Conservation (phyloP, 2,797 vertebrate genomes). For the Intellagama lesueurii region DNA sequence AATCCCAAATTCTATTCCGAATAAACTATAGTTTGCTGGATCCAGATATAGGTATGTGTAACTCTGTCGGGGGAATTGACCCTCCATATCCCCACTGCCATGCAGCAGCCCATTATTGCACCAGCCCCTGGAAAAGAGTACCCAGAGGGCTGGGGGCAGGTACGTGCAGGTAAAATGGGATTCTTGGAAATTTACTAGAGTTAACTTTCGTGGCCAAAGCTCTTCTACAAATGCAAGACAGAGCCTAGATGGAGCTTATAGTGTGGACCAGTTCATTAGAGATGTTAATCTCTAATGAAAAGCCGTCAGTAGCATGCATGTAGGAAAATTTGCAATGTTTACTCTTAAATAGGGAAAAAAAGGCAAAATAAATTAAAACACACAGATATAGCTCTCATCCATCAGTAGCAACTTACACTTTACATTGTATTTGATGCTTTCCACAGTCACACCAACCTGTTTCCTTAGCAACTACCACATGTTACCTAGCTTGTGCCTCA, state of each 20-base stretch:
- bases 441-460: conserved; percentile 74
- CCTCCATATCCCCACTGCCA: too few relatives aligned
- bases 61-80: too few relatives aligned
- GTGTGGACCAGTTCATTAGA: conserved; percentile 6
- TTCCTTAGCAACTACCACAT: conserved; percentile 76
- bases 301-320: neutral
- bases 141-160: neutral
- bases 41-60: neutral
- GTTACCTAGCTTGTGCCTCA: conserved; percentile 65
- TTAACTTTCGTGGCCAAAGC: neutral
- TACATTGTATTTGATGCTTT: conserved; percentile 66
- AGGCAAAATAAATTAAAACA: conserved; percentile 38
- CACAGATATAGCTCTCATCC: conserved; percentile 46
- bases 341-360: conserved; percentile 39
- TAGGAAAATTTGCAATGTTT: conserved; percentile 21
- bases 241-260: neutral
- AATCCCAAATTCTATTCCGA: neutral
- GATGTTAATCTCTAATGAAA: conserved; percentile 10
- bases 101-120: too few relatives aligned
- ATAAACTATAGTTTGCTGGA: neutral
- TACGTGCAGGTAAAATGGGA: neutral
- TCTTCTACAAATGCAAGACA: neutral
- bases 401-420: conserved; percentile 57
- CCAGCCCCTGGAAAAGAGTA: too few relatives aligned
- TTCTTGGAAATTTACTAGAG: neutral